Percentiles rank a stretch among this genome's conserved stretches.
phyloP scores from a whole-genome alignment of 2,113 vertebrate genomes.

The Microtus montanus region DNA sequence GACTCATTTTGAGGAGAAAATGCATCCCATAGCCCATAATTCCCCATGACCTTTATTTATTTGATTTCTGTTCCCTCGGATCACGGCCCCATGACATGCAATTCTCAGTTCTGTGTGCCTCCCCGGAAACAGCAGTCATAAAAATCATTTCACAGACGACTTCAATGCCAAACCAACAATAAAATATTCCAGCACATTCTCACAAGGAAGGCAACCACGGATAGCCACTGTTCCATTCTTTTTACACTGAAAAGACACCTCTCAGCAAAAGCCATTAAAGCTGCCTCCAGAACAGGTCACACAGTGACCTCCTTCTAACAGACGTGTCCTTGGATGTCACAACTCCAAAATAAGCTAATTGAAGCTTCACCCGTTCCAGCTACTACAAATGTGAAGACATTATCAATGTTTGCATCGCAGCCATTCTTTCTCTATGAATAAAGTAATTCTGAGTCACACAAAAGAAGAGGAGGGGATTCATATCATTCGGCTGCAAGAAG shows the following conservation, averaged over 20 bases:
- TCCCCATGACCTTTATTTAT: conserved; percentile 78
- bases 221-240: conserved; percentile 63
- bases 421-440: conserved; percentile 22
- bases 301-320: conserved; percentile 41
- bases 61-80: conserved; percentile 73
- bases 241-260: conserved; percentile 63
- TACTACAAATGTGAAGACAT: conserved; percentile 3
- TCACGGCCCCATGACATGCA: conserved; percentile 73
- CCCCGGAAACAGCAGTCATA: conserved; percentile 76
- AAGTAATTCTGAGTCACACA: conserved; percentile 36
- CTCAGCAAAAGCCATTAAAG: conserved; percentile 71
- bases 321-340: conserved; percentile 31
- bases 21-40: conserved; percentile 75
- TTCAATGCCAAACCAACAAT: conserved; percentile 75
- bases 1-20: conserved; percentile 77
- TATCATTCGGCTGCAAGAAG: neutral
- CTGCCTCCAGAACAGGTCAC: conserved; percentile 9
- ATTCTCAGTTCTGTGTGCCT: conserved; percentile 72
- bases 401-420: neutral
- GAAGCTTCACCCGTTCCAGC: conserved; percentile 50
- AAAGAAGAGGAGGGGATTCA: conserved; percentile 25
- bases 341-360: conserved; percentile 47
- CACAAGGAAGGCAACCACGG: conserved; percentile 9
- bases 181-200: conserved; percentile 75
- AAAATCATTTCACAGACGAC: conserved; percentile 76